These are phyloP conservation scores for Pelodiscus sinensis DNA, from an alignment of 2,113 vertebrate species.

Conservation along the genomic window DNA sequence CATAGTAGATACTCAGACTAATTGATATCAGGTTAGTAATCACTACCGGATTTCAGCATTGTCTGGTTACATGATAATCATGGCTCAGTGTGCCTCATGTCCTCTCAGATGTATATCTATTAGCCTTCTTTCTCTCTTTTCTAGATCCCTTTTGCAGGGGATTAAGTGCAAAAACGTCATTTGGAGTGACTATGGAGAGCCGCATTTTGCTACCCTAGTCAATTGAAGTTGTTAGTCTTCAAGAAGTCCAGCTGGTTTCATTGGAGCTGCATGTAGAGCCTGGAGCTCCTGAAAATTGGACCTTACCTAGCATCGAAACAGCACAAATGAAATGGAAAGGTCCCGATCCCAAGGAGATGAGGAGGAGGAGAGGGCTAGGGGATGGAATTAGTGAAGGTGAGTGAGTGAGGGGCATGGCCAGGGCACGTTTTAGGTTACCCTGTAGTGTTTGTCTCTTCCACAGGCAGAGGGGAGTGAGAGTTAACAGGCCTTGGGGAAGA, in stretches of 20 bases:
- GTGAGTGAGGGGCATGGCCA: not conserved
- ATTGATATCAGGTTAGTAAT: not conserved
- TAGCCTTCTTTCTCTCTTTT: not conserved
- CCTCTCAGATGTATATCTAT: not conserved
- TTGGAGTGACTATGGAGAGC: not conserved
- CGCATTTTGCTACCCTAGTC: not conserved
- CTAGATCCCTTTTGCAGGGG: not conserved
- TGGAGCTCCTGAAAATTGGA: not conserved
- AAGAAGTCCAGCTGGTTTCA: not conserved
- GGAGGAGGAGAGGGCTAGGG: not conserved
- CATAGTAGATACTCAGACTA: not conserved
- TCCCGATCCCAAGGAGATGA: not conserved
- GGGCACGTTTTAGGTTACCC: slow-evolving; percentile 60
- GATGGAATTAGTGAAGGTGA: slow-evolving; percentile 12
- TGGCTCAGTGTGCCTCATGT: not conserved
- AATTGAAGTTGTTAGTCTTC: not conserved
- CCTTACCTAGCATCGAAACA: not conserved
- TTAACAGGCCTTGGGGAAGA: not conserved
- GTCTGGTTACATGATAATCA: not conserved
- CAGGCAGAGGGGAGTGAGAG: not conserved
- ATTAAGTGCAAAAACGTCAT: not conserved
- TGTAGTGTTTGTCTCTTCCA: not conserved
- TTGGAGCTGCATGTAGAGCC: not conserved
- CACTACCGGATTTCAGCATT: not conserved
- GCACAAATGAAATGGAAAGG: not conserved